Evolutionary conservation across 2,888 invertebrate species (phyloP).

Genomic region (Antitype chi): DNA sequence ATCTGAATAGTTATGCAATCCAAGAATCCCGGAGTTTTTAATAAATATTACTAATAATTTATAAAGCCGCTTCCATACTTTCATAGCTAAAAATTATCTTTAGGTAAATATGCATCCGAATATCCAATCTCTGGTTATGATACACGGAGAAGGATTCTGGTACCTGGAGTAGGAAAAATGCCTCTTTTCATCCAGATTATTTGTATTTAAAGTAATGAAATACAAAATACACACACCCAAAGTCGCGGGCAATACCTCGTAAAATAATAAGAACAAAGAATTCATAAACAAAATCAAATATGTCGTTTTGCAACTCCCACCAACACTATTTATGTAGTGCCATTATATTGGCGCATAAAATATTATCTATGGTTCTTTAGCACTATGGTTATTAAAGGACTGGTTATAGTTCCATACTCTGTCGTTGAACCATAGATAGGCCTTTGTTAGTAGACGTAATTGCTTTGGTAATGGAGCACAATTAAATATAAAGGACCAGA

Average conservation of each 20-base stretch:
- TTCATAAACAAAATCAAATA: constrained; percentile 32
- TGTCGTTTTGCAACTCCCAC: constrained; percentile 39
- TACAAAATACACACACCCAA: background rate
- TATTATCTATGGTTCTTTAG: constrained; percentile 60
- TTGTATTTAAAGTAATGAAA: background rate
- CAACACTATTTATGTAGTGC: constrained; percentile 48
- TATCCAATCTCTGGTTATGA: too few relatives aligned
- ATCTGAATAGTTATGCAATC: too few relatives aligned
- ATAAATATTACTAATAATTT: too few relatives aligned
- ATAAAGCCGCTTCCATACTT: too few relatives aligned
- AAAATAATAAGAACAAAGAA: constrained; percentile 4
- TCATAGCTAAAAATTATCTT: too few relatives aligned
- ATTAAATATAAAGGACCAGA: constrained; percentile 27
- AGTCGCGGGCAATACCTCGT: background rate
- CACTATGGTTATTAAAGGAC: constrained; percentile 43
- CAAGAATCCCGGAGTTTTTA: too few relatives aligned
- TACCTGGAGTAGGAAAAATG: too few relatives aligned
- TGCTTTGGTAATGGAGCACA: constrained; percentile 20
- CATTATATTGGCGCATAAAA: constrained; percentile 63
- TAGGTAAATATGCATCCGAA: too few relatives aligned
- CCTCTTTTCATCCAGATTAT: background rate
- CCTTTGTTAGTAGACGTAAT: constrained; percentile 33
- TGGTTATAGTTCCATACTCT: constrained; percentile 14
- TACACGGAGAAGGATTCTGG: too few relatives aligned
- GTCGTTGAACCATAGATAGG: constrained; percentile 25